phyloP scores from a whole-genome alignment of 1,140 invertebrate species.

The Macrocentrus cingulum region DNA sequence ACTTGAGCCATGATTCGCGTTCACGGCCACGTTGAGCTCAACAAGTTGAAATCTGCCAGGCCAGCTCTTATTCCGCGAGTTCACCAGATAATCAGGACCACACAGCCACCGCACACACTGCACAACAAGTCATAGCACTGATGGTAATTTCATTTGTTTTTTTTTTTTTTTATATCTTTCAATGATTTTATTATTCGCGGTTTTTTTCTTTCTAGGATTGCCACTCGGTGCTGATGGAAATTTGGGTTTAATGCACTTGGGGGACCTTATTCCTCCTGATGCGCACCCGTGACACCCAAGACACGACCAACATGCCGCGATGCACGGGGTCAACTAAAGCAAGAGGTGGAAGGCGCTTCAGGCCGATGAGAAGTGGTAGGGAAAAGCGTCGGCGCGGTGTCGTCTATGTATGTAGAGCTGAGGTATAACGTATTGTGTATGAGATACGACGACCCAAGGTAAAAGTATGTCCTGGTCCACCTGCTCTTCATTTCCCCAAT shows the following conservation, averaged over 20 bases:
- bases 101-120: neutral
- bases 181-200: neutral
- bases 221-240: too few relatives aligned
- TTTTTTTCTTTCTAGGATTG: too few relatives aligned
- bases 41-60: slow-evolving; percentile 6
- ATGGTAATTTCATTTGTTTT: neutral
- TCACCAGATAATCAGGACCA: slow-evolving; percentile 1
- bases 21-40: neutral
- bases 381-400: slow-evolving; percentile 21
- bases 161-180: neutral
- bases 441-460: too few relatives aligned
- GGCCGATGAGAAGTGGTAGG: slow-evolving; percentile 30
- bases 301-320: slow-evolving; percentile 56
- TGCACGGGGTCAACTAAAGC: slow-evolving; percentile 59
- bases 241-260: neutral
- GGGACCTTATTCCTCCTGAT: slow-evolving; percentile 26
- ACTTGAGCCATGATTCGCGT: slow-evolving; percentile 7
- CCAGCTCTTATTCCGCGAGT: neutral
- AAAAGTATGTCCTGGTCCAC: too few relatives aligned
- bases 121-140: slow-evolving; percentile 14
- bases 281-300: slow-evolving; percentile 29
- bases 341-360: slow-evolving; percentile 37
- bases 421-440: too few relatives aligned
- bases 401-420: too few relatives aligned
- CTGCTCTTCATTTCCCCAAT: too few relatives aligned